Evolutionary conservation across 2,113 vertebrate genomes (phyloP).

Genomic region (Daphoenositta chrysoptera): DNA sequence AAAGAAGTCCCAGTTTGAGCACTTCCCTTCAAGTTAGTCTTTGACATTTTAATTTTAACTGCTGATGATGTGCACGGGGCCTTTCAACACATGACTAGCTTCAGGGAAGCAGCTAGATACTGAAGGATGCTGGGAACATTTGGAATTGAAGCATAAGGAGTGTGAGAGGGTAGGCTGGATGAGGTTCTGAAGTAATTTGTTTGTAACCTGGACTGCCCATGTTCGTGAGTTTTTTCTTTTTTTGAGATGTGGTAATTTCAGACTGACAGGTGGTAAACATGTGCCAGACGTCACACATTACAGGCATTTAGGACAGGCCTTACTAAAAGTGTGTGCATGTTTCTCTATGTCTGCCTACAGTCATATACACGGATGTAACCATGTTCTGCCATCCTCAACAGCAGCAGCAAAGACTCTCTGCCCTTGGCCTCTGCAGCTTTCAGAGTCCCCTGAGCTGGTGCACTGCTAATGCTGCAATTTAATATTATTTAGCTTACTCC

Average conservation of each 20-base stretch:
- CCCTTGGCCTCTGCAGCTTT: neutral
- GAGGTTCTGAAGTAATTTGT: neutral
- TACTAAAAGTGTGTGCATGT: neutral
- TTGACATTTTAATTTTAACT: neutral
- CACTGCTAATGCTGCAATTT: neutral
- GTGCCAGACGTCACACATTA: neutral
- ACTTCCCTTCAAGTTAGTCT: neutral
- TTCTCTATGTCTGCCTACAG: neutral
- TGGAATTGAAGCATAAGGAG: neutral
- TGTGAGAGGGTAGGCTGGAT: neutral
- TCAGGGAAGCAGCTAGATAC: neutral
- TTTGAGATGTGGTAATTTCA: neutral
- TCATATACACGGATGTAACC: neutral
- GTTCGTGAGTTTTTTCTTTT: rapidly evolving
- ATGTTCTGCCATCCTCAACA: neutral
- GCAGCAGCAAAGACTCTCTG: neutral
- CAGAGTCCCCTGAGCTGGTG: neutral
- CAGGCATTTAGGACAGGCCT: neutral
- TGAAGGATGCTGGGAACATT: neutral
- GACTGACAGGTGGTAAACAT: neutral
- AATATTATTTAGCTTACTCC: neutral
- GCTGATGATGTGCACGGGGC: neutral
- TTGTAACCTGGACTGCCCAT: neutral
- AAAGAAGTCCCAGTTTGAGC: neutral
- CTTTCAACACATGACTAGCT: neutral